A percentile compares a stretch with the other conserved stretches of the same genome.
phyloP scores from a whole-genome alignment of 2,888 invertebrate genomes.

The Frankliniella fusca region DNA sequence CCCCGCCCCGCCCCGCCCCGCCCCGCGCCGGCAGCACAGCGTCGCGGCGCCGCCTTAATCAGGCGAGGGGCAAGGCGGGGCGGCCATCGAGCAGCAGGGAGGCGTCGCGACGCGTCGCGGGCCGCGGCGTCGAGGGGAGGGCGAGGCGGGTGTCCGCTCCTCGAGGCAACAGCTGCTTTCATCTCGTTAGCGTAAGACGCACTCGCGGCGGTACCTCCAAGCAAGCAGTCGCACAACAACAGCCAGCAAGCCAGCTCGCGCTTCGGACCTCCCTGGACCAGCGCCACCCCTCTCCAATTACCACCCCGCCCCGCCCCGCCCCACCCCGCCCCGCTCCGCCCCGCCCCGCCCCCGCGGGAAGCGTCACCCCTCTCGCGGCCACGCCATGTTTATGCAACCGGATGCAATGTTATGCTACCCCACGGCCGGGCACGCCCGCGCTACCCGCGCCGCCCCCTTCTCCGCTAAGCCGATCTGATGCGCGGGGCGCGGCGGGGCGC shows the following conservation, averaged over 20 bases:
- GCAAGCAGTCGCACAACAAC: not conserved
- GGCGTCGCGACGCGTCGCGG: too few relatives aligned
- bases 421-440: not conserved
- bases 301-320: not conserved
- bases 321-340: not conserved
- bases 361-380: not conserved
- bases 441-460: not conserved
- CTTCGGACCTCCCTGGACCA: not conserved
- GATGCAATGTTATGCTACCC: slow-evolving; percentile 10
- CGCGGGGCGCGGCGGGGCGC: not conserved
- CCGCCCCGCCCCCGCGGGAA: too few relatives aligned
- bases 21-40: too few relatives aligned
- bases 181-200: not conserved
- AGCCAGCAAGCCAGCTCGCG: not conserved
- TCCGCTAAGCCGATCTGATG: too few relatives aligned
- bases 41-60: too few relatives aligned
- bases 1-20: too few relatives aligned
- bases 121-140: too few relatives aligned
- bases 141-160: not conserved
- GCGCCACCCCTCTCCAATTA: not conserved
- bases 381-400: slow-evolving; percentile 7
- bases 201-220: not conserved
- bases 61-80: too few relatives aligned
- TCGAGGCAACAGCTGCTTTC: not conserved
- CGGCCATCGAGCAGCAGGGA: too few relatives aligned